A percentile compares a stretch with the other conserved stretches of the same genome.
Conservation (phyloP, 1,140 invertebrate genomes). For the Oscheius sp. region DNA sequence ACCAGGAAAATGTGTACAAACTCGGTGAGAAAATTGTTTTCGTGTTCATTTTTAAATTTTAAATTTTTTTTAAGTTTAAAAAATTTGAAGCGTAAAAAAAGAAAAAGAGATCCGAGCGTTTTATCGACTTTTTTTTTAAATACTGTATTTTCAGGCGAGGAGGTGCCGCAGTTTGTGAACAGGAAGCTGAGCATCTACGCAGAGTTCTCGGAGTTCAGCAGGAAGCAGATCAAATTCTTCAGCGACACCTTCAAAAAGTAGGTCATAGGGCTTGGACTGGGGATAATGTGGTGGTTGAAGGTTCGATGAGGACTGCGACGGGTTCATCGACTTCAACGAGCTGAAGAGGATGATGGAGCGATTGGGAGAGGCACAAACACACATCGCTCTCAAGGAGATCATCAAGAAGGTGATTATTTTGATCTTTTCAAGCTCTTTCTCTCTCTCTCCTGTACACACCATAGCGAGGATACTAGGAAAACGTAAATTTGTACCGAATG, state of each 20-base stretch:
- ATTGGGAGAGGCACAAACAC: constrained; percentile 33
- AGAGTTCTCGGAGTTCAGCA: constrained; percentile 31
- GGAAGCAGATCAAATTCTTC: constrained; percentile 37
- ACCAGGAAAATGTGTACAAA: constrained; percentile 30
- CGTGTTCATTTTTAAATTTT: not conserved
- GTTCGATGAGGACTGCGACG: constrained; percentile 34
- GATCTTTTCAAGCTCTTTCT: no score
- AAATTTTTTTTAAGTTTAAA: not conserved
- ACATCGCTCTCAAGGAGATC: constrained; percentile 33
- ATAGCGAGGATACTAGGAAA: not conserved
- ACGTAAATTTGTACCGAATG: not conserved
- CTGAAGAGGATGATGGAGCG: constrained; percentile 40
- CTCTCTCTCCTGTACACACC: not conserved
- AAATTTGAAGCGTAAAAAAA: no score
- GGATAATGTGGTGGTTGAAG: not conserved
- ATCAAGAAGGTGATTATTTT: constrained; percentile 36
- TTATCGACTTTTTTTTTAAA: no score
- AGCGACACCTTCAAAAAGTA: constrained; percentile 36
- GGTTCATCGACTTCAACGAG: constrained; percentile 34
- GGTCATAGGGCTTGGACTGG: not conserved
- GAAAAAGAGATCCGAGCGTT: no score
- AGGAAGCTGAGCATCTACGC: constrained; percentile 23
- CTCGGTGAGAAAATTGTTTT: constrained; percentile 17
- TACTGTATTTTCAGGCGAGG: constrained; percentile 29
- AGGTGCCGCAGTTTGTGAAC: constrained; percentile 25